Evolutionary conservation across 2,797 vertebrate genomes (phyloP), one percentile per base, ranked within the genome.

Genomic region (Bryconaethiops microstoma): DNA sequence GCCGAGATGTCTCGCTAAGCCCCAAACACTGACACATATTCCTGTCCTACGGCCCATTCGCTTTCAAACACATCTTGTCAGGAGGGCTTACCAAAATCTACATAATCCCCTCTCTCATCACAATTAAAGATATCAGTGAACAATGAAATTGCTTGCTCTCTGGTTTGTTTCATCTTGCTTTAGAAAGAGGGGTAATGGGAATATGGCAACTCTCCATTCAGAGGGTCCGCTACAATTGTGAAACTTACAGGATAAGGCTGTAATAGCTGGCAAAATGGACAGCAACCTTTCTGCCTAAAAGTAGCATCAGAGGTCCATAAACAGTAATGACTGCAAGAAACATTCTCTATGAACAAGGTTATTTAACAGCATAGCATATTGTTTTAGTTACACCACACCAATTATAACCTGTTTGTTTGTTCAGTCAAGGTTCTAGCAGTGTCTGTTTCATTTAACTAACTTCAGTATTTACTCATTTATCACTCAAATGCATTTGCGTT

Each of bases 121-220:
- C 94, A 95, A 95, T 95, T 95, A 94, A 94, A 95, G 94, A 95
- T 94, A 94, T 91, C 93, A 93, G 83, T 94, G 94, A 94, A 95
- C 93, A 95, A 95, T 95, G 93, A 95, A 94, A 95, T 94, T 94
- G 92, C 92, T 93, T 94, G 92, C 93, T 94, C 91, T 90, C 91
- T 87, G 91, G 93, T 94, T 94, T 94, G 91, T 94, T 94, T 94
- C 92, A 91, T 91, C 91, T 91, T 88, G 87, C 90, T 91, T 84
- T 88, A 82, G 84, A 89, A 87, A 82, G 84, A 88, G 79, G 59
- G 83, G 87, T 79, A 77, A 84, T 88, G 77, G 84, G 78, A 76
- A 88, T 87, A 87, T 79, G 78, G 63, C 42, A 67, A 54, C n/a
- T 62, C 63, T 80, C 63, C 64, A 63, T 77, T 77, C 35, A 75